These are phyloP conservation scores for Harpalus rubripes DNA, from an alignment of 2,888 invertebrate species.

Conservation along the genomic window DNA sequence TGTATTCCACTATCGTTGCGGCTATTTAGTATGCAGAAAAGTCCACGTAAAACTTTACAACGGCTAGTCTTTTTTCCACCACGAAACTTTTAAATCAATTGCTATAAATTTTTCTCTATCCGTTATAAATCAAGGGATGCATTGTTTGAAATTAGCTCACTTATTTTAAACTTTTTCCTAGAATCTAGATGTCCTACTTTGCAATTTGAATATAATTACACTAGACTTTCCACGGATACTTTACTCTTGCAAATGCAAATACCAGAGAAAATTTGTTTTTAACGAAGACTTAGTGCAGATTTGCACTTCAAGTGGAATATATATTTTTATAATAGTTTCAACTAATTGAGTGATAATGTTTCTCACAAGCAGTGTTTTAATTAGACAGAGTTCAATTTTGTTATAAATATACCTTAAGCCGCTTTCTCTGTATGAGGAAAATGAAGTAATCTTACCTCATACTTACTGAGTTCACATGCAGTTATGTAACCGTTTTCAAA, in stretches of 20 bases:
- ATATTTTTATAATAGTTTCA: too few relatives aligned
- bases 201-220: slow-evolving; percentile 34
- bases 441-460: too few relatives aligned
- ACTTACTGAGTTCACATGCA: too few relatives aligned
- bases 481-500: too few relatives aligned
- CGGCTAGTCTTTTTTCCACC: slow-evolving; percentile 22
- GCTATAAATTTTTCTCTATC: slow-evolving; percentile 53
- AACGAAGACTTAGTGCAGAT: neutral
- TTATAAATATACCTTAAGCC: too few relatives aligned
- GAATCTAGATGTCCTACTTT: neutral
- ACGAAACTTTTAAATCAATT: slow-evolving; percentile 51
- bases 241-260: slow-evolving; percentile 5
- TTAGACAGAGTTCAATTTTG: too few relatives aligned
- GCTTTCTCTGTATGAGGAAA: too few relatives aligned
- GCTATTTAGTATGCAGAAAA: slow-evolving; percentile 46
- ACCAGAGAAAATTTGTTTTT: neutral
- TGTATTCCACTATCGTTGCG: slow-evolving; percentile 23
- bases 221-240: neutral
- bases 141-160: slow-evolving; percentile 56
- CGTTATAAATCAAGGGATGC: slow-evolving; percentile 53
- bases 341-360: too few relatives aligned
- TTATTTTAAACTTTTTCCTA: slow-evolving; percentile 41
- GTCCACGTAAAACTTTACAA: slow-evolving; percentile 42
- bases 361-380: too few relatives aligned
- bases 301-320: neutral